Evolutionary conservation across 2,113 vertebrate genomes (phyloP).

Genomic region (Laticauda colubrina): DNA sequence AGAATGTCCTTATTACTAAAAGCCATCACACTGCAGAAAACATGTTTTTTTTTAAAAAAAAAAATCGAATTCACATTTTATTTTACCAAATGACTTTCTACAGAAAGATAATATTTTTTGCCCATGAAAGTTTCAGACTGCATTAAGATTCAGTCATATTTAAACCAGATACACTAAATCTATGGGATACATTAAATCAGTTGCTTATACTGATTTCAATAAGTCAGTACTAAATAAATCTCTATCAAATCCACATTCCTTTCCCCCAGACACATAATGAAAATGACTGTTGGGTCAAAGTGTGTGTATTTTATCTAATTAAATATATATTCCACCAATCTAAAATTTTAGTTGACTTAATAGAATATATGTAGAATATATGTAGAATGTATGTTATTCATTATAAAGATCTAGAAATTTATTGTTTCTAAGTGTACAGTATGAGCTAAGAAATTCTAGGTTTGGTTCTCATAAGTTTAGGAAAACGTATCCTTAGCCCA

Average conservation of each 20-base stretch:
- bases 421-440: background rate
- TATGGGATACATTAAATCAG: background rate
- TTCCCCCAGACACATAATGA: background rate
- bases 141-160: background rate
- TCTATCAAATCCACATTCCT: background rate
- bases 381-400: background rate
- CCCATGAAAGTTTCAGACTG: background rate
- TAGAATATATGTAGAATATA: background rate
- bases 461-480: background rate
- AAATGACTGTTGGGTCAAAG: background rate
- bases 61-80: constrained; percentile 19
- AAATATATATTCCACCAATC: background rate
- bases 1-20: constrained; percentile 17
- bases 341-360: background rate
- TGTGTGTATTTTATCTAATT: background rate
- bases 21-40: constrained; percentile 1
- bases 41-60: background rate
- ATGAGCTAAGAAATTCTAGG: background rate
- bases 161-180: background rate
- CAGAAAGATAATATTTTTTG: background rate
- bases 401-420: background rate
- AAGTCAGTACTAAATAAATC: background rate
- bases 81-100: constrained; percentile 16
- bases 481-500: background rate
- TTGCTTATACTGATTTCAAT: background rate